Conservation (phyloP, 2,113 vertebrate genomes). For the Ceuthmochares aereus region DNA sequence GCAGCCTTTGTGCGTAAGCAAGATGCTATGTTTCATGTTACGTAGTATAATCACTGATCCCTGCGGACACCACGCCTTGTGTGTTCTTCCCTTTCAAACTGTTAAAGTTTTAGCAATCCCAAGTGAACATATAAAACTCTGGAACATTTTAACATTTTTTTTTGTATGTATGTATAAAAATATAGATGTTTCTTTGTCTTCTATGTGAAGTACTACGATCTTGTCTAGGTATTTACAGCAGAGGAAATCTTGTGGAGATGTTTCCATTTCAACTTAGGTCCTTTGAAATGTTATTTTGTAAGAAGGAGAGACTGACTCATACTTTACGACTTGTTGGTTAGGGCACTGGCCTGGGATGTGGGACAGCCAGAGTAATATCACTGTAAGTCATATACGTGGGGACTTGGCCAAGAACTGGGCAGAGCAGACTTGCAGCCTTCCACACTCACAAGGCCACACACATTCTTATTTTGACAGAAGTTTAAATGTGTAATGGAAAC, state of each 20-base stretch:
- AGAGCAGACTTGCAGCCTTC: background rate
- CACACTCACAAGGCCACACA: background rate
- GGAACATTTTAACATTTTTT: background rate
- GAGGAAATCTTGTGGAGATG: background rate
- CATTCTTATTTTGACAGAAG: background rate
- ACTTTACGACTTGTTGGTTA: background rate
- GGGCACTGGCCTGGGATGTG: background rate
- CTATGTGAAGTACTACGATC: background rate
- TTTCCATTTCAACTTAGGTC: background rate
- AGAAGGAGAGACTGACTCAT: background rate
- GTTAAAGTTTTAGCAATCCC: background rate
- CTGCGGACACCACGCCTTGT: background rate
- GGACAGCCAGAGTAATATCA: background rate
- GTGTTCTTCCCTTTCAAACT: background rate
- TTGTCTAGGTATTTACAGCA: background rate
- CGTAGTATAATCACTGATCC: background rate
- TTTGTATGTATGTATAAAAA: background rate
- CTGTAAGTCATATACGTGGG: no score
- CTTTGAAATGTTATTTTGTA: background rate
- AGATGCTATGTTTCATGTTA: background rate
- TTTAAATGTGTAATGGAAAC: background rate
- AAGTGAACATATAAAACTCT: background rate
- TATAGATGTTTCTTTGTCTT: background rate
- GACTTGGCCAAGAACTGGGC: background rate
- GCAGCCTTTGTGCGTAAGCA: background rate